These are phyloP conservation scores for Oophaga sylvatica DNA, from an alignment of 2,797 vertebrate species.

Conservation along the genomic window DNA sequence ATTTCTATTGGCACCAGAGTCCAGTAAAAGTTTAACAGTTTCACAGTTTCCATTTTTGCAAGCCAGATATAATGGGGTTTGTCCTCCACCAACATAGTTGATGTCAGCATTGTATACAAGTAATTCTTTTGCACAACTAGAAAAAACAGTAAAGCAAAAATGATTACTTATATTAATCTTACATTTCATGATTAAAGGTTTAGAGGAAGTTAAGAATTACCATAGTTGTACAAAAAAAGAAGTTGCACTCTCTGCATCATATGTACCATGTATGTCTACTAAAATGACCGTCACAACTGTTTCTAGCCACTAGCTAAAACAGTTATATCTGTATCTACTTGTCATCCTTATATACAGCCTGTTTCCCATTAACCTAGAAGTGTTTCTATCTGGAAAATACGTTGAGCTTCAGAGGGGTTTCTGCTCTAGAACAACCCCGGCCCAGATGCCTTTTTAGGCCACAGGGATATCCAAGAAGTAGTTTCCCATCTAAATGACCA, in stretches of 20 bases:
- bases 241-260: background rate
- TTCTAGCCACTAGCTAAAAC: too few species aligned
- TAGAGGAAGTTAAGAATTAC: background rate
- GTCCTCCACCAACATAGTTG: slow-evolving; percentile 80
- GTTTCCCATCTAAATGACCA: too few species aligned
- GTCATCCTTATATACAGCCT: too few species aligned
- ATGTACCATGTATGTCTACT: background rate
- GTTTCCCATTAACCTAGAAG: too few species aligned
- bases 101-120: slow-evolving; percentile 82
- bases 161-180: background rate
- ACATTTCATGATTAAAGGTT: background rate
- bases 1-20: slow-evolving; percentile 81
- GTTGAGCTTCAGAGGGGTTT: too few species aligned
- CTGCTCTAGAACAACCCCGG: too few species aligned
- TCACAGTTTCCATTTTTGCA: slow-evolving; percentile 82
- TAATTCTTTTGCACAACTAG: slow-evolving; percentile 88
- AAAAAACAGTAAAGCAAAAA: slow-evolving; percentile 29
- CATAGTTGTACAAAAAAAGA: background rate
- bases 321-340: too few species aligned
- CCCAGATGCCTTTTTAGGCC: too few species aligned
- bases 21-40: slow-evolving; percentile 83
- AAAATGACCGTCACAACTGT: background rate
- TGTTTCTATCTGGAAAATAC: too few species aligned
- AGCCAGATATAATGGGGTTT: slow-evolving; percentile 87
- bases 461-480: too few species aligned